Base-by-base conservation (phyloP, 2,888 invertebrate species). In the Drosophila ezoana region DNA sequence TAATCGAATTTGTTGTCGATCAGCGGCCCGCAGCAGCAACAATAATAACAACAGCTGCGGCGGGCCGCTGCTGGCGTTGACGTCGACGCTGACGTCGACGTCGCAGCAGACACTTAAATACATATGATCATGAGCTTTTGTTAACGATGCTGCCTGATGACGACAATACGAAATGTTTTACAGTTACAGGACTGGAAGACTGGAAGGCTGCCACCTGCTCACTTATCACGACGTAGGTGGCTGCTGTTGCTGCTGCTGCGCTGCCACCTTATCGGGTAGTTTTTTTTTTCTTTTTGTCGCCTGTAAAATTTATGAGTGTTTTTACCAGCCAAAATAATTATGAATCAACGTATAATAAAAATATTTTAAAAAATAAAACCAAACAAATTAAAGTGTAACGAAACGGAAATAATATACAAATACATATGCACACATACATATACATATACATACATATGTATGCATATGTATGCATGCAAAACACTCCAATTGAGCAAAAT, bases 1-100 rank as follows among this genome's bases (percentile, higher is more conserved):
- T 89, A 88, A 89, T 89, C 89, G 87, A 85, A 85, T 83, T 83
- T 81, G 87, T 86, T 85, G 79, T 64, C 83, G 86, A 88, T 88
- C 86, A 85, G 57, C 75, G 56, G 52, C 75, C 48, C 43, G 49
- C 58, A 64, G 49, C 58, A 64, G 32, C 65, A 64, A 32, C 72
- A 63, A 49, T 47, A 74, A 35, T 57, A 71, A 57, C 37, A 66
- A 20, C 62, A 59, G 47, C 57, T 44, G 61, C 64, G 52, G 67
- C 28, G 23, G 23, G 0, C 56, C 33, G 54, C 40, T 35, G 59
- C 66, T 37, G 67, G 41, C 44, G 51, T 20, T 53, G 81, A 58
- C 51, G 60, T 13, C 32, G 67, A 45, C 70, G 62, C 48, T 45
- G 68, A 65, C 85, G 69, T 44, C 82, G 70, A 53, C 61, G n/a